Conservation (phyloP, 2,113 vertebrate species). For the Mola mola region DNA sequence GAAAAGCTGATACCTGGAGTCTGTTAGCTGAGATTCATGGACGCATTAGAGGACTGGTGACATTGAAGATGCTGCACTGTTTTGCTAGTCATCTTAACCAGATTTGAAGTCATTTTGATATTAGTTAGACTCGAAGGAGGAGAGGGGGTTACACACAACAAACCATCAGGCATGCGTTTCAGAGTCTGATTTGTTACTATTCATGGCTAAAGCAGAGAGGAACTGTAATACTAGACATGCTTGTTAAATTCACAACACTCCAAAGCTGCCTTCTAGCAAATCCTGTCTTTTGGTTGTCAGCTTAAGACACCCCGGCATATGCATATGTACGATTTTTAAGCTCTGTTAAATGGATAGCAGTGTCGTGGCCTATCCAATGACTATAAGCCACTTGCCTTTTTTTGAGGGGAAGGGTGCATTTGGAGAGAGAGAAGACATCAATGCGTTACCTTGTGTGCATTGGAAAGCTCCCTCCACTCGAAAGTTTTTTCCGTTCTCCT, state of each 20-base stretch:
- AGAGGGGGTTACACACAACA: constrained; percentile 63
- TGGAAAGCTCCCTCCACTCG: not conserved
- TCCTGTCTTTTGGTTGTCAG: constrained; percentile 81
- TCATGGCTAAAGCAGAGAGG: constrained; percentile 82
- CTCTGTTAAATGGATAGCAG: constrained; percentile 84
- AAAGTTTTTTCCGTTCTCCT: constrained; percentile 29
- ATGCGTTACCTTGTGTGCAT: constrained; percentile 45
- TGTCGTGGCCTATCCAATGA: constrained; percentile 81
- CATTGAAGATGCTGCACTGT: constrained; percentile 76
- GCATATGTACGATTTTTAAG: constrained; percentile 84
- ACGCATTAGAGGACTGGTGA: constrained; percentile 56
- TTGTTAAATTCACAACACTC: constrained; percentile 86
- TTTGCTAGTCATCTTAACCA: constrained; percentile 79
- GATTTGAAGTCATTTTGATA: constrained; percentile 72
- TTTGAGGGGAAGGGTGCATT: not conserved
- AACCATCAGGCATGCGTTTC: constrained; percentile 79
- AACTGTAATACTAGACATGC: constrained; percentile 81
- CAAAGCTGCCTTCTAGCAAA: constrained; percentile 81
- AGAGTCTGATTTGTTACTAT: constrained; percentile 83
- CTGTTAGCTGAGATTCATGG: constrained; percentile 44
- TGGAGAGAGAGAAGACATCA: constrained; percentile 55
- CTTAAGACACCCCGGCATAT: constrained; percentile 80
- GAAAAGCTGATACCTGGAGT: constrained; percentile 58
- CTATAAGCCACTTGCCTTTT: constrained; percentile 76
- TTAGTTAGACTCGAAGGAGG: constrained; percentile 30